Evolutionary conservation across 2,797 vertebrate species (phyloP).

Genomic region (Anguilla pacifica): DNA sequence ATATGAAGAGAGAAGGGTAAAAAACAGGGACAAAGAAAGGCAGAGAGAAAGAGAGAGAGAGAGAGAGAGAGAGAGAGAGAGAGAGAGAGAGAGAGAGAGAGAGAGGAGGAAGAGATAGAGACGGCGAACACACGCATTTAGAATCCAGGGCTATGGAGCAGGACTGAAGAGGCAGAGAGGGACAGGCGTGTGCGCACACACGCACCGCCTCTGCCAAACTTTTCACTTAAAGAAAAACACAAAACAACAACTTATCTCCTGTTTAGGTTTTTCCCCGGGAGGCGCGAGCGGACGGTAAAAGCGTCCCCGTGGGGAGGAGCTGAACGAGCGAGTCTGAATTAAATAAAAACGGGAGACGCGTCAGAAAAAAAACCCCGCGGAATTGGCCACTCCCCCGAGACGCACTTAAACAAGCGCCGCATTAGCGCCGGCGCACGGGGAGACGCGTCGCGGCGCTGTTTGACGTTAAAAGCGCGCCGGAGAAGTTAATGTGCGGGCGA

Average conservation of each 20-base stretch:
- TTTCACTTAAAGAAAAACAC: neutral
- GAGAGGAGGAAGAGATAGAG: neutral
- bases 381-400: neutral
- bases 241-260: neutral
- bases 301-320: neutral
- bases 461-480: conserved; percentile 21
- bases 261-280: neutral
- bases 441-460: conserved; percentile 10
- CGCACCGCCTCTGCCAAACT: neutral
- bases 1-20: neutral
- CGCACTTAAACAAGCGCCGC: neutral
- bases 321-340: conserved; percentile 2
- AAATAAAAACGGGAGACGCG: neutral
- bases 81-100: neutral
- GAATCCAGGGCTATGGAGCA: neutral
- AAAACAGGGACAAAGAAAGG: conserved; percentile 17
- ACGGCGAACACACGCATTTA: neutral
- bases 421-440: conserved; percentile 17
- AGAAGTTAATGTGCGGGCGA: conserved; percentile 6
- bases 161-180: neutral
- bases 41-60: neutral
- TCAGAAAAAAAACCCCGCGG: neutral
- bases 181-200: neutral
- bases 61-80: no score
- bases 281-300: neutral